Conservation (phyloP, 2,113 vertebrate genomes). For the Genyomyrus donnyi region DNA sequence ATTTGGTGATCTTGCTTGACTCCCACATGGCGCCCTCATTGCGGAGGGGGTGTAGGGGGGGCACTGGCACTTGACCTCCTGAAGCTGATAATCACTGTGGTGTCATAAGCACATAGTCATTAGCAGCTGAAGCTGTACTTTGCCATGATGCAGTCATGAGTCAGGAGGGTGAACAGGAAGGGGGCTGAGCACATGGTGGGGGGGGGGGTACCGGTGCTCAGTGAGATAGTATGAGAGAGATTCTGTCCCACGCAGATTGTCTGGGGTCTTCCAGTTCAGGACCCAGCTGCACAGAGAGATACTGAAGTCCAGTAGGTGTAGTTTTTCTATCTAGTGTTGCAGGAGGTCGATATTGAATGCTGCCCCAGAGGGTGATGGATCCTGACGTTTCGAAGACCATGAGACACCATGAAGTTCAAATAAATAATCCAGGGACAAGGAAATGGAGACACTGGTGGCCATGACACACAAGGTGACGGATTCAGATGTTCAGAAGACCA, state of each 20-base stretch:
- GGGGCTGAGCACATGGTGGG: neutral
- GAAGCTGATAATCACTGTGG: neutral
- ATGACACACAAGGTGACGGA: neutral
- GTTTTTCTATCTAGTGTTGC: neutral
- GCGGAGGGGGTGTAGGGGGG: no score
- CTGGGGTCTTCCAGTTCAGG: neutral
- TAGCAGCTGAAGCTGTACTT: neutral
- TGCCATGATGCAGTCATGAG: neutral
- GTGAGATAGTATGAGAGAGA: neutral
- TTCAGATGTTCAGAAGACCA: neutral
- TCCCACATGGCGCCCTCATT: no score
- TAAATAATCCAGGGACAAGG: neutral
- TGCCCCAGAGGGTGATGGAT: neutral
- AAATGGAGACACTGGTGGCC: neutral
- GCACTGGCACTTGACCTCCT: neutral
- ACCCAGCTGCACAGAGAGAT: neutral
- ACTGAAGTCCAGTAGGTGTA: neutral
- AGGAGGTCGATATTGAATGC: neutral
- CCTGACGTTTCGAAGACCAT: no score
- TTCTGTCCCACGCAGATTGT: neutral
- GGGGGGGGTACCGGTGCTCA: neutral
- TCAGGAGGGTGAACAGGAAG: neutral
- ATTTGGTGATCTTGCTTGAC: no score
- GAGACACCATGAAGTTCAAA: no score
- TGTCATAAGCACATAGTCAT: neutral